Percentiles rank a stretch among this genome's conserved stretches.
Conservation (phyloP, 1,140 invertebrate genomes). For the Riptortus pedestris region DNA sequence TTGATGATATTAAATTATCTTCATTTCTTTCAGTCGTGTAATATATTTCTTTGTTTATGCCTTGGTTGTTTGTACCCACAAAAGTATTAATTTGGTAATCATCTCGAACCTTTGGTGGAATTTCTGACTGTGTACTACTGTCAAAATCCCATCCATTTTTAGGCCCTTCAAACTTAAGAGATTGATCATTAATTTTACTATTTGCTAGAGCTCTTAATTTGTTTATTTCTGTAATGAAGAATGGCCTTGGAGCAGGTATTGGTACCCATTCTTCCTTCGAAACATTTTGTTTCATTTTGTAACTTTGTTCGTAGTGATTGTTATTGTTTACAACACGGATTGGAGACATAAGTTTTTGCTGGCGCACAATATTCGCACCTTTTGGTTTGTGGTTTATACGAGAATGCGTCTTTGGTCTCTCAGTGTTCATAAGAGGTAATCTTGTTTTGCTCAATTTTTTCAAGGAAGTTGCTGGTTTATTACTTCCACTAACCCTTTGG, state of each 20-base stretch:
- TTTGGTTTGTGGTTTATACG: not conserved
- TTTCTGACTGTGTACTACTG: not conserved
- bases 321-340: not conserved
- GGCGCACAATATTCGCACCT: not conserved
- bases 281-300: constrained; percentile 20
- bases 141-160: constrained; percentile 6
- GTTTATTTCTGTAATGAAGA: constrained; percentile 31
- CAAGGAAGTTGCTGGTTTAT: constrained; percentile 27
- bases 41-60: not conserved
- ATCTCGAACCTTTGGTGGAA: not conserved
- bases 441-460: constrained; percentile 37
- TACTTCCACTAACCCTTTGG: not conserved
- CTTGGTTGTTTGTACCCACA: not conserved
- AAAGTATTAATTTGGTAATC: no score
- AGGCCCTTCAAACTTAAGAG: not conserved
- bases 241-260: constrained; percentile 32
- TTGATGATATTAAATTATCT: not conserved
- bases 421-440: constrained; percentile 30
- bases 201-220: not conserved
- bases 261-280: constrained; percentile 32
- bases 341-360: not conserved
- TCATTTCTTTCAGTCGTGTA: not conserved
- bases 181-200: not conserved
- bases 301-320: not conserved
- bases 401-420: constrained; percentile 9